A percentile compares a stretch with the other conserved stretches of the same genome.
Evolutionary conservation across 1,140 invertebrate genomes (phyloP).

Genomic region (Meloidogyne floridensis): DNA sequence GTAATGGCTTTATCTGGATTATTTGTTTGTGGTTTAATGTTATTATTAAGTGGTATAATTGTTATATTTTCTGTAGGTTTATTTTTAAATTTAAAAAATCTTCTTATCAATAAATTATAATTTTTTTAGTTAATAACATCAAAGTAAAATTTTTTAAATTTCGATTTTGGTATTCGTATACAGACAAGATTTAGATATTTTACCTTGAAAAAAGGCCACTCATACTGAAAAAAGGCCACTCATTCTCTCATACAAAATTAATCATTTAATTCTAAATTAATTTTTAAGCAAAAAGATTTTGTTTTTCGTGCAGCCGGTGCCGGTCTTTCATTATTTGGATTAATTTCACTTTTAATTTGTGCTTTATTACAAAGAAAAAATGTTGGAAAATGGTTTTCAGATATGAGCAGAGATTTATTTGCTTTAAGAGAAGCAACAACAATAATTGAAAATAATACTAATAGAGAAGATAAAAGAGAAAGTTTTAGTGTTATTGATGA

Average conservation of each 20-base stretch:
- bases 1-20: conserved; percentile 37
- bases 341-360: conserved; percentile 31
- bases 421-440: conserved; percentile 1
- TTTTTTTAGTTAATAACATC: too few species aligned
- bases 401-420: conserved; percentile 37
- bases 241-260: neutral
- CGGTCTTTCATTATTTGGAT: conserved; percentile 28
- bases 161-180: neutral
- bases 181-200: too few species aligned
- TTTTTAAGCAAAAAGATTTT: conserved; percentile 21
- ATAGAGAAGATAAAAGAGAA: neutral
- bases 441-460: neutral
- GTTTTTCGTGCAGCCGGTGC: conserved; percentile 22
- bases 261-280: neutral
- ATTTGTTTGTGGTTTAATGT: conserved; percentile 39
- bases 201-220: too few species aligned
- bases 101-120: too few species aligned
- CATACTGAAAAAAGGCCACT: too few species aligned
- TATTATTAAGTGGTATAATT: conserved; percentile 39
- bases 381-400: conserved; percentile 26
- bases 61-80: conserved; percentile 32
- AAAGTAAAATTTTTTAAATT: neutral
- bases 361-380: conserved; percentile 41
- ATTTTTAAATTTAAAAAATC: neutral
- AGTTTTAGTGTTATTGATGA: neutral